A percentile compares a stretch with the other conserved stretches of the same genome.
Conservation (phyloP, 2,113 vertebrate species). For the Mionectes macconnelli region DNA sequence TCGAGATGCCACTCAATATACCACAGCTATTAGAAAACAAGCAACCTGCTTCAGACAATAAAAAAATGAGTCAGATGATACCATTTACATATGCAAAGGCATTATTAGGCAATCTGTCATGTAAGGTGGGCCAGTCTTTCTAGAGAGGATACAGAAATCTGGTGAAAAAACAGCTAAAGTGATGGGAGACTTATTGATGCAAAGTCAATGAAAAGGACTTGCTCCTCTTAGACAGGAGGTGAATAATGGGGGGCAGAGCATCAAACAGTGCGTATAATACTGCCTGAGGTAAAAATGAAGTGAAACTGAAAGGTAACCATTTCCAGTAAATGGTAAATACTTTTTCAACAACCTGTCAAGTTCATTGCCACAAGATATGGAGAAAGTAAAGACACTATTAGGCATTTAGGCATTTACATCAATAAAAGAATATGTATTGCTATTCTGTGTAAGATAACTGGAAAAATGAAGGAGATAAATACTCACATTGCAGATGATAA, state of each 20-base stretch:
- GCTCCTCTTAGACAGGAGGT: not conserved
- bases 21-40: not conserved
- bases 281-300: not conserved
- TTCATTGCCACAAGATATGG: not conserved
- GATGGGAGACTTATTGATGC: not conserved
- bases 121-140: not conserved
- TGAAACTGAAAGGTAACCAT: constrained; percentile 3
- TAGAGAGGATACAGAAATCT: not conserved
- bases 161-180: not conserved
- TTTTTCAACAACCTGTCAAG: not conserved
- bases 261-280: not conserved
- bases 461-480: not conserved
- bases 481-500: not conserved
- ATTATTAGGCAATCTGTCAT: not conserved
- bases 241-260: not conserved
- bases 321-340: constrained; percentile 10
- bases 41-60: not conserved
- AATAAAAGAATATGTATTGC: not conserved
- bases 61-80: not conserved
- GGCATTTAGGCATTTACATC: not conserved
- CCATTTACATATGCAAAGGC: not conserved
- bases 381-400: not conserved
- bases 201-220: not conserved
- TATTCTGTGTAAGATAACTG: not conserved
- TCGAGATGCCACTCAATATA: not conserved